phyloP scores from a whole-genome alignment of 1,140 invertebrate species.

The Popillia japonica region DNA sequence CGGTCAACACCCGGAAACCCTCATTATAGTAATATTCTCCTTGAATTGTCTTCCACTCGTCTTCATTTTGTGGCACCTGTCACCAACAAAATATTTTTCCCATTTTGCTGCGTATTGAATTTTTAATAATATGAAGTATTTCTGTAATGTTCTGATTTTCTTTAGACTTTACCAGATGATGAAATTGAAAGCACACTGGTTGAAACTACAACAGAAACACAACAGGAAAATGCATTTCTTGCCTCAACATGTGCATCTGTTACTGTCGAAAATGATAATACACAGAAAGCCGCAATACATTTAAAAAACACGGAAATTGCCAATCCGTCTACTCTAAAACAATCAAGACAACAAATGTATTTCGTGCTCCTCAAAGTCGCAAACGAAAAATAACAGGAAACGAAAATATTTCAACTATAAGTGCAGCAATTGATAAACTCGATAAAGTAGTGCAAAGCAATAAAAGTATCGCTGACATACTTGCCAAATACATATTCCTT shows the following conservation, averaged over 20 bases:
- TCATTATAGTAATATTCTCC: too few relatives aligned
- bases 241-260: constrained; percentile 45
- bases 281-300: constrained; percentile 41
- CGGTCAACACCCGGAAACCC: too few relatives aligned
- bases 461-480: constrained; percentile 42
- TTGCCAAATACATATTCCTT: constrained; percentile 41
- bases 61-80: constrained; percentile 44
- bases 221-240: constrained; percentile 43
- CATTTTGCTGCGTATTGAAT: constrained; percentile 35
- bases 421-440: constrained; percentile 45
- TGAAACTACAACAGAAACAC: constrained; percentile 42
- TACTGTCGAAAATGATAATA: constrained; percentile 42
- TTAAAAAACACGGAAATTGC: constrained; percentile 44
- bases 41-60: constrained; percentile 47
- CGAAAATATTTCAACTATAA: constrained; percentile 46
- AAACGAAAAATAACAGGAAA: constrained; percentile 44
- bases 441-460: constrained; percentile 47
- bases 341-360: constrained; percentile 41
- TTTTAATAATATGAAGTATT: constrained; percentile 32
- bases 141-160: constrained; percentile 42
- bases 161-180: constrained; percentile 44
- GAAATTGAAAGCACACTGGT: constrained; percentile 43
- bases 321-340: constrained; percentile 42
- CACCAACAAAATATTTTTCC: constrained; percentile 36
- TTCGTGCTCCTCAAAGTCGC: constrained; percentile 40